phyloP scores from a whole-genome alignment of 2,888 invertebrate species.

The Parelbella ahira region DNA sequence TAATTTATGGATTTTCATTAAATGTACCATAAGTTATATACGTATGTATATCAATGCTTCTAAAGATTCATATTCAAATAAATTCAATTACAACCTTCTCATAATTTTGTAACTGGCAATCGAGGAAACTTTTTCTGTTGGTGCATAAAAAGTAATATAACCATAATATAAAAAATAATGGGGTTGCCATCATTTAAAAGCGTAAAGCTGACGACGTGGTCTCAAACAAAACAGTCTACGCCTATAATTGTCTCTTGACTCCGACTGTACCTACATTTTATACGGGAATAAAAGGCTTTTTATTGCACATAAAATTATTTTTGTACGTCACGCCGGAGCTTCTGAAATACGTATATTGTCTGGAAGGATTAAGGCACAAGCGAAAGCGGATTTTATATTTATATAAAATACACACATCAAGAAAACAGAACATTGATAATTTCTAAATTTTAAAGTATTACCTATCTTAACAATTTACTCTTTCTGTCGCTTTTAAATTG shows the following conservation, averaged over 20 bases:
- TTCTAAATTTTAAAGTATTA: too few species aligned
- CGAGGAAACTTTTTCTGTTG: too few species aligned
- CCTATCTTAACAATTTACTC: too few species aligned
- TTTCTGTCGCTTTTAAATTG: too few species aligned
- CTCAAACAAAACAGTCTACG: slow-evolving; percentile 10
- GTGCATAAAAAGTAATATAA: background rate
- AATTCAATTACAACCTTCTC: too few species aligned
- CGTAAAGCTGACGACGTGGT: slow-evolving; percentile 4
- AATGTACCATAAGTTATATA: too few species aligned
- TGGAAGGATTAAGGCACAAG: slow-evolving; percentile 3
- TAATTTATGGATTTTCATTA: too few species aligned
- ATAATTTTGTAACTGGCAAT: too few species aligned
- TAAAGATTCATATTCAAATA: too few species aligned
- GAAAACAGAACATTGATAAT: too few species aligned
- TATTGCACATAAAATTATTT: slow-evolving; percentile 67
- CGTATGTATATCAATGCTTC: too few species aligned
- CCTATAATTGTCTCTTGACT: slow-evolving; percentile 30
- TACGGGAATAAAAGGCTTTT: slow-evolving; percentile 58
- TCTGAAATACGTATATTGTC: slow-evolving; percentile 26
- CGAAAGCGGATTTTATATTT: background rate
- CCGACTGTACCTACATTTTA: slow-evolving; percentile 27
- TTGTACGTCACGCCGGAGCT: slow-evolving; percentile 39
- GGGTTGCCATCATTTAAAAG: background rate
- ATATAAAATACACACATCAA: too few species aligned
- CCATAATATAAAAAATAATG: slow-evolving; percentile 1